Percentiles rank a stretch among this genome's conserved stretches.
Evolutionary conservation across 2,113 vertebrate species (phyloP).

Genomic region (Eolophus roseicapilla): DNA sequence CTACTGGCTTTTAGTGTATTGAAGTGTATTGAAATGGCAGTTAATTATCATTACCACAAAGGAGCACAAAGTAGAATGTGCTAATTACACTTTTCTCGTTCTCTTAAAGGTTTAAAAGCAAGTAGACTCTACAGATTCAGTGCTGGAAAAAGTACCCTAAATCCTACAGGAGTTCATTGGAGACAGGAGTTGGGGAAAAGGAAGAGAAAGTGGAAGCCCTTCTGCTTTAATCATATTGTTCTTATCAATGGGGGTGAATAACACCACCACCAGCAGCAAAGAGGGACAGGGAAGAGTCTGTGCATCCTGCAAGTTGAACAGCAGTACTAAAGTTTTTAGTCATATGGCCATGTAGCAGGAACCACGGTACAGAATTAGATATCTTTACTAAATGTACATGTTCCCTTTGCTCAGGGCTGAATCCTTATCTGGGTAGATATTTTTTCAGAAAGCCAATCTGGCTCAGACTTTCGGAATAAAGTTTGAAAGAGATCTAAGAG

Average conservation of each 20-base stretch:
- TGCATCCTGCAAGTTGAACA: accelerated
- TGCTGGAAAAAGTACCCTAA: neutral
- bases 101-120: neutral
- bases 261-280: accelerated
- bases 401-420: neutral
- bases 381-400: neutral
- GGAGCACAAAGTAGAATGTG: neutral
- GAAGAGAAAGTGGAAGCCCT: neutral
- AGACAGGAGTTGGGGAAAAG: neutral
- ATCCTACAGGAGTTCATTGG: neutral
- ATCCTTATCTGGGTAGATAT: neutral
- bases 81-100: neutral
- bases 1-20: neutral
- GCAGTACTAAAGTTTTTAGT: neutral
- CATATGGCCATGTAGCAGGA: neutral
- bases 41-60: neutral
- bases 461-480: neutral
- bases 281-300: neutral
- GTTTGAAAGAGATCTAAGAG: neutral
- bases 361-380: neutral
- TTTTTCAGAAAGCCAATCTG: neutral
- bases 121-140: neutral
- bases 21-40: neutral
- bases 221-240: neutral
- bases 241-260: neutral